Evolutionary conservation across 2,888 invertebrate genomes (phyloP), one percentile per base, ranked within the genome.

Genomic region (Caenorhabditis zanzibari): DNA sequence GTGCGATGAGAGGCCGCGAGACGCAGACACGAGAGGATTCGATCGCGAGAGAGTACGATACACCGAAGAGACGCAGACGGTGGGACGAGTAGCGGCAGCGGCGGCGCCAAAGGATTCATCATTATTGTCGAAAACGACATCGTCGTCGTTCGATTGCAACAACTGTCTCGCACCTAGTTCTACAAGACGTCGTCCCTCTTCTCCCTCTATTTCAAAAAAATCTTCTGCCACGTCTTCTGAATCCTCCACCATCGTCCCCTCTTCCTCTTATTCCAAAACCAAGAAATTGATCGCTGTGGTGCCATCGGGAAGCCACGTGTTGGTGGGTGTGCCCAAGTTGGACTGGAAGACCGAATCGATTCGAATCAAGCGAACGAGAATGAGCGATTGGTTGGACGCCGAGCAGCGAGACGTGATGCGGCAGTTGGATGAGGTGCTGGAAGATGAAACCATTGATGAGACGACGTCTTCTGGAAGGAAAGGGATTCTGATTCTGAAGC

Each of bases 91-190:
- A 64, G 35, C 75, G 16, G 76, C n/a, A 32, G 44, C 12, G 16
- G 6, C 69, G 5, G 54, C 77, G 44, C 52, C 71, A 54, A 66
- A 63, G 54, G 77, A 77, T 69, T 71, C 79, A 64, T 64, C 79
- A 77, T 77, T 66, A 58, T 64, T 58, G 56, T 28, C 72, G 44
- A 6, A 22, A 22, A 26, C 47, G 47, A 47, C 47, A 19, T 19
- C 71, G 26, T 22, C 58, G 35, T 68, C 71, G 79, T 71, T 71
- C 79, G 79, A 79, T 79, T 71, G 79, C 79, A 79, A 68, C 68
- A 68, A 79, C 79, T 79, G 79, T 71, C 79, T 79, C 52, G 71
- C 79, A 80, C 79, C 79, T 80, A 72, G 72, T 80, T 79, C 71
- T 56, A 38, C 10, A 38, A 38, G 54, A 14, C 61, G n/a, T 10